These are phyloP conservation scores for Corythornis cristatus DNA, from an alignment of 2,113 vertebrate species.

Conservation along the genomic window DNA sequence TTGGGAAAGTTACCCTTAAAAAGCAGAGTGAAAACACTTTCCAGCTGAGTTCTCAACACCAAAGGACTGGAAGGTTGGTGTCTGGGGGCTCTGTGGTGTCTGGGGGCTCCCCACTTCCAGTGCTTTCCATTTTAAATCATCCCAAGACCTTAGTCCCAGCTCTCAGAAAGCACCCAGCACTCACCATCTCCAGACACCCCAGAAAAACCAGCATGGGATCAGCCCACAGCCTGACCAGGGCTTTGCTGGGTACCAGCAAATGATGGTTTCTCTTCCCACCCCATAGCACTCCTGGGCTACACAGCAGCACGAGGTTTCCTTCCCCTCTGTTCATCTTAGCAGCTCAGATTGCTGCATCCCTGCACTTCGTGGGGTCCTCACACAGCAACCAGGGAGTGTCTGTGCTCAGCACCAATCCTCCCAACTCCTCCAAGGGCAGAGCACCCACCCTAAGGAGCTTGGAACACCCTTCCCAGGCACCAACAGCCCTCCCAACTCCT, in stretches of 20 bases:
- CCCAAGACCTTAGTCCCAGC: background rate
- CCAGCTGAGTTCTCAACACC: background rate
- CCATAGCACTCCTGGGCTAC: background rate
- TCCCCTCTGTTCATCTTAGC: background rate
- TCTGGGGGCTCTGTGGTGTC: background rate
- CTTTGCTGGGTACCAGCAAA: background rate
- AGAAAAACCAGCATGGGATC: accelerated
- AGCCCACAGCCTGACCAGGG: background rate
- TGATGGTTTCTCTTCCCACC: background rate
- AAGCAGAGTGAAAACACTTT: background rate
- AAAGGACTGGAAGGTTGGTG: background rate
- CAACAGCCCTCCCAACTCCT: background rate
- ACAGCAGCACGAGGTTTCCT: accelerated
- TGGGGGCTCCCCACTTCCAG: background rate
- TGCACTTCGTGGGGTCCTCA: background rate
- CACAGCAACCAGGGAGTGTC: background rate
- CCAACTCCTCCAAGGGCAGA: background rate
- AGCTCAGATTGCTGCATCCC: background rate
- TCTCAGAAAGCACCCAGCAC: background rate
- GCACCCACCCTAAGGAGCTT: background rate
- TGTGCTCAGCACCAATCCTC: background rate
- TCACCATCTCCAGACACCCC: background rate
- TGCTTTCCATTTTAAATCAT: background rate
- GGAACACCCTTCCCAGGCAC: background rate
- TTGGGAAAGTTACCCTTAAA: background rate